Evolutionary conservation across 2,888 invertebrate genomes (phyloP).

Genomic region (Morpho helenor): DNA sequence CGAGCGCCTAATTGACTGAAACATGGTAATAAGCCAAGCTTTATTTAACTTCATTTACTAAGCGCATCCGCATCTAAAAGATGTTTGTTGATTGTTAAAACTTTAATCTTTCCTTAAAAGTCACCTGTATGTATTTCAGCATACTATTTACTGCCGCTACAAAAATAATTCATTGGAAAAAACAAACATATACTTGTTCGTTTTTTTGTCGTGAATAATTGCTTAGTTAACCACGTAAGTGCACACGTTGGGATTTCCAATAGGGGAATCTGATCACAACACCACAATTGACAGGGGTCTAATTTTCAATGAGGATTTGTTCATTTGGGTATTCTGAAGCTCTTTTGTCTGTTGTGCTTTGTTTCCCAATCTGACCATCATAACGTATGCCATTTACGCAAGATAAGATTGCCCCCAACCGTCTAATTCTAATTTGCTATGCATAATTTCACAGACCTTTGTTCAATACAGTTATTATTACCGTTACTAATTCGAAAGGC

Average conservation of each 20-base stretch:
- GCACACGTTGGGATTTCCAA: constrained; percentile 54
- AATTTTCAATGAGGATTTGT: constrained; percentile 44
- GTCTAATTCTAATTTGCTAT: constrained; percentile 58
- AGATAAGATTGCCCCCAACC: constrained; percentile 47
- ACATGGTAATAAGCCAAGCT: constrained; percentile 16
- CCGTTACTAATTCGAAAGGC: constrained; percentile 60
- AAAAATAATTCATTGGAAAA: background rate
- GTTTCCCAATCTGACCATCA: constrained; percentile 27
- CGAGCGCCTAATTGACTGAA: constrained; percentile 28
- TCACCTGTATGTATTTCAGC: no score
- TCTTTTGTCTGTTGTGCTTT: constrained; percentile 10
- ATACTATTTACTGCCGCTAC: background rate
- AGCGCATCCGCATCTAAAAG: background rate
- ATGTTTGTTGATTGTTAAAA: no score
- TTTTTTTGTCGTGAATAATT: constrained; percentile 43
- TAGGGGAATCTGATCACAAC: constrained; percentile 57
- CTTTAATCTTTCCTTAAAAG: no score
- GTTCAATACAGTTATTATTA: constrained; percentile 66
- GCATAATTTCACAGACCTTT: constrained; percentile 64
- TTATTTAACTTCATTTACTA: background rate
- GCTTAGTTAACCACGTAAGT: constrained; percentile 55
- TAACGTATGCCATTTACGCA: constrained; percentile 35
- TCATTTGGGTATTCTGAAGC: constrained; percentile 7
- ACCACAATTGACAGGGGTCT: constrained; percentile 63
- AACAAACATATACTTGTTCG: background rate